Evolutionary conservation across 2,113 vertebrate species (phyloP).

Genomic region (Perca flavescens): DNA sequence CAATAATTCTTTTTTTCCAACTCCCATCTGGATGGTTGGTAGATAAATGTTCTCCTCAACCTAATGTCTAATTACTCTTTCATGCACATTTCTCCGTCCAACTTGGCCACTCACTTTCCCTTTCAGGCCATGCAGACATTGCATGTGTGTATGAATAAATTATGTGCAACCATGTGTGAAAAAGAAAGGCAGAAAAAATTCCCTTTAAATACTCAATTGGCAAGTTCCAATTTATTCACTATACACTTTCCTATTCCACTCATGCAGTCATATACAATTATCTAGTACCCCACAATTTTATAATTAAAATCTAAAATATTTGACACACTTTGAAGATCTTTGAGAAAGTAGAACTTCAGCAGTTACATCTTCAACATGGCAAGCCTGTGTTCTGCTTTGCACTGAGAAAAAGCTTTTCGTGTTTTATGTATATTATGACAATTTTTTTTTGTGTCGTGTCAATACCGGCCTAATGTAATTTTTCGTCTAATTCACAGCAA

Average conservation of each 20-base stretch:
- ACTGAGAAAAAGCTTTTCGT: not conserved
- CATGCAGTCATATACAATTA: not conserved
- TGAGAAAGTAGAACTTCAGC: not conserved
- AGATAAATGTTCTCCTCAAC: constrained; percentile 53
- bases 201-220: not conserved
- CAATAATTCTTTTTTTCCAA: constrained; percentile 45
- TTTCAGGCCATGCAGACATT: constrained; percentile 25
- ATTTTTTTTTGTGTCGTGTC: constrained; percentile 2
- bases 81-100: constrained; percentile 29
- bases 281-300: too few relatives aligned
- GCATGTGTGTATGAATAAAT: not conserved
- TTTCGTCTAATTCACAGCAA: constrained; percentile 80
- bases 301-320: not conserved
- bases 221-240: constrained; percentile 1
- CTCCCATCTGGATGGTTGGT: constrained; percentile 53
- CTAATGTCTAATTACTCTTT: constrained; percentile 43
- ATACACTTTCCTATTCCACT: not conserved
- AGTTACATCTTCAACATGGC: not conserved
- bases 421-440: constrained; percentile 1
- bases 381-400: not conserved
- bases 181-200: not conserved
- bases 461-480: constrained; percentile 11
- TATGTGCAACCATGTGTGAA: not conserved
- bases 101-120: constrained; percentile 18
- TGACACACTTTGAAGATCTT: not conserved